Percentiles rank a stretch among this genome's conserved stretches.
These are phyloP conservation scores for Coleophora deauratella DNA, from an alignment of 2,888 invertebrate genomes.

Conservation along the genomic window DNA sequence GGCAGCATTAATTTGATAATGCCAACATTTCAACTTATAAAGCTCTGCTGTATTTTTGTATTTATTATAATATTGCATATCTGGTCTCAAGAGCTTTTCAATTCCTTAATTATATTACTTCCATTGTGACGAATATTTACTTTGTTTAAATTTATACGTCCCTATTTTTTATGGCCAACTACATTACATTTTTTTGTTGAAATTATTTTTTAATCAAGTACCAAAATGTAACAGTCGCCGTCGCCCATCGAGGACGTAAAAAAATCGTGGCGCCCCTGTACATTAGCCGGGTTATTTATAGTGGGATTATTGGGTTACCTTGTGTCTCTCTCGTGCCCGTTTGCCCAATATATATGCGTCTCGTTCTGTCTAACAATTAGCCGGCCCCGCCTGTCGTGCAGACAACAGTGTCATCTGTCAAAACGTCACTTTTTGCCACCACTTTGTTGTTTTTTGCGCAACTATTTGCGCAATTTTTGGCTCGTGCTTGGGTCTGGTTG, in stretches of 20 bases:
- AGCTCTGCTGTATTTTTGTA: too few relatives aligned
- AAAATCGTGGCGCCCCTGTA: constrained; percentile 59
- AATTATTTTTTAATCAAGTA: too few relatives aligned
- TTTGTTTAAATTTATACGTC: too few relatives aligned
- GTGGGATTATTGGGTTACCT: constrained; percentile 37
- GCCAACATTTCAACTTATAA: too few relatives aligned
- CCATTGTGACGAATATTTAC: too few relatives aligned
- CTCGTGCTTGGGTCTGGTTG: constrained; percentile 23
- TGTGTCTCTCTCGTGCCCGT: constrained; percentile 25
- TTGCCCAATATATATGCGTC: constrained; percentile 13
- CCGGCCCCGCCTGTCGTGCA: constrained; percentile 14
- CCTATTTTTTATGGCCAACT: too few relatives aligned
- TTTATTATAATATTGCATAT: too few relatives aligned
- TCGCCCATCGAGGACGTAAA: constrained; percentile 24
- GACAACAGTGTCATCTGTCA: constrained; percentile 25
- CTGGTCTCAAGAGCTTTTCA: too few relatives aligned
- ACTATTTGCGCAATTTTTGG: constrained; percentile 23
- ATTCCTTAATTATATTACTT: too few relatives aligned
- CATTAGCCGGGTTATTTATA: constrained; percentile 61
- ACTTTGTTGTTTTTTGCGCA: constrained; percentile 1
- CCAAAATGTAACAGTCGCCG: constrained; percentile 28
- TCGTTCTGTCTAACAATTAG: constrained; percentile 40
- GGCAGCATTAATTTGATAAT: too few relatives aligned
- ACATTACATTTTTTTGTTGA: too few relatives aligned
- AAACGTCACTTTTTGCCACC: constrained; percentile 21